Conservation (phyloP, 2,797 vertebrate genomes). For the Basileuterus tristriatus region DNA sequence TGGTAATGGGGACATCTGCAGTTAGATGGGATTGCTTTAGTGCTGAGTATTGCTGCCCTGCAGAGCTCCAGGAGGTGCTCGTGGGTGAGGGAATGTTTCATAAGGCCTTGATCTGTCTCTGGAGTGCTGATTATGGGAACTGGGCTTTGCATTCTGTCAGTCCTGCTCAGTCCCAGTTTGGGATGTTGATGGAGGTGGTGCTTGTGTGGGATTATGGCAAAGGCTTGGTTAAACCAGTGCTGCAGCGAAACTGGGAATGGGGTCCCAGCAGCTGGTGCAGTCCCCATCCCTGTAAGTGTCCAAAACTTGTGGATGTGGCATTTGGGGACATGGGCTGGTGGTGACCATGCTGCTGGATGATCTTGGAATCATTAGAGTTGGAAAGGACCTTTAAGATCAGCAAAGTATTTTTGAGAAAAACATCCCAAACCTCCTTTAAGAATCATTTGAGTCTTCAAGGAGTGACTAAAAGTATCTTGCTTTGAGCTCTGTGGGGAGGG, state of each 20-base stretch:
- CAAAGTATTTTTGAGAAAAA: not conserved
- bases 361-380: not conserved
- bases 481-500: not conserved
- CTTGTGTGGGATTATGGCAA: accelerated
- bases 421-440: not conserved
- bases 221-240: not conserved
- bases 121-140: accelerated
- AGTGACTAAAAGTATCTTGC: accelerated
- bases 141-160: not conserved
- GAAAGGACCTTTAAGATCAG: not conserved
- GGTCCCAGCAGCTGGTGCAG: not conserved
- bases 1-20: not conserved
- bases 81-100: accelerated
- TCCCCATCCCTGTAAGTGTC: not conserved
- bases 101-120: not conserved
- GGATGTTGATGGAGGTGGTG: not conserved
- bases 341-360: not conserved
- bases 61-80: not conserved
- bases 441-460: not conserved
- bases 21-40: not conserved
- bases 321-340: not conserved
- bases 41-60: not conserved
- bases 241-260: not conserved
- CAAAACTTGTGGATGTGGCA: accelerated
- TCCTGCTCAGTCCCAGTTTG: not conserved